A percentile compares a stretch with the other conserved stretches of the same genome.
These are phyloP conservation scores for Anas platyrhynchos DNA, from an alignment of 2,113 vertebrate genomes.

Conservation along the genomic window DNA sequence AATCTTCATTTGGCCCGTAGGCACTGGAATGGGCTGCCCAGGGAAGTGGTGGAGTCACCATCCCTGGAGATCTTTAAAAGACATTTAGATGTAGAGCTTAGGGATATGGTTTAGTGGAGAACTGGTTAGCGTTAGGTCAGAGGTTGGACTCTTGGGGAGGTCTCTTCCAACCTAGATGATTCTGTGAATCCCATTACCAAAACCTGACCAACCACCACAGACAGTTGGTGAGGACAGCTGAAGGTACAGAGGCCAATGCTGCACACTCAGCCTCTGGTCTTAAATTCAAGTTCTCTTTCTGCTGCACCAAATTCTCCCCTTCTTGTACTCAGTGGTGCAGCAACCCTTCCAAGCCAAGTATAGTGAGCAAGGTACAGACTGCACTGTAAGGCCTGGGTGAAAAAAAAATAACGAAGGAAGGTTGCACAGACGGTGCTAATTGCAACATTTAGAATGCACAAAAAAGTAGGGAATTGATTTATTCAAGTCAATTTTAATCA, in stretches of 20 bases:
- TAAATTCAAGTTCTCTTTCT: not conserved
- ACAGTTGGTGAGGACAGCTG: not conserved
- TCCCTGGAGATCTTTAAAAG: too few relatives aligned
- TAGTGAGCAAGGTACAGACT: not conserved
- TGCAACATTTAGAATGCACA: not conserved
- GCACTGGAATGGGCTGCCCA: too few relatives aligned
- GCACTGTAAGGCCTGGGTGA: rapidly evolving
- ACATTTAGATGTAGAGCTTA: too few relatives aligned
- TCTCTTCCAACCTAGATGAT: too few relatives aligned
- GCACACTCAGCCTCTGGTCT: not conserved
- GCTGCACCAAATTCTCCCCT: not conserved
- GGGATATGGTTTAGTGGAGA: too few relatives aligned
- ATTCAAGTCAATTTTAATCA: slow-evolving; percentile 55
- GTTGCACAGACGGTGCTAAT: not conserved
- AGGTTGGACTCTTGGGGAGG: too few relatives aligned
- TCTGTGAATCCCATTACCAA: not conserved
- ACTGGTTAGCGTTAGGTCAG: too few relatives aligned
- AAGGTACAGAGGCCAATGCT: not conserved
- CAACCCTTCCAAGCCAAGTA: not conserved
- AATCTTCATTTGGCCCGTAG: not conserved
- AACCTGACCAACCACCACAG: not conserved
- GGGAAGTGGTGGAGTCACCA: too few relatives aligned
- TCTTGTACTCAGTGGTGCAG: rapidly evolving
- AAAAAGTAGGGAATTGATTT: not conserved
- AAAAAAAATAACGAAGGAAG: not conserved